Percentiles rank a stretch among this genome's conserved stretches.
phyloP scores from a whole-genome alignment of 2,797 vertebrate species.

The Phataginus tricuspis region DNA sequence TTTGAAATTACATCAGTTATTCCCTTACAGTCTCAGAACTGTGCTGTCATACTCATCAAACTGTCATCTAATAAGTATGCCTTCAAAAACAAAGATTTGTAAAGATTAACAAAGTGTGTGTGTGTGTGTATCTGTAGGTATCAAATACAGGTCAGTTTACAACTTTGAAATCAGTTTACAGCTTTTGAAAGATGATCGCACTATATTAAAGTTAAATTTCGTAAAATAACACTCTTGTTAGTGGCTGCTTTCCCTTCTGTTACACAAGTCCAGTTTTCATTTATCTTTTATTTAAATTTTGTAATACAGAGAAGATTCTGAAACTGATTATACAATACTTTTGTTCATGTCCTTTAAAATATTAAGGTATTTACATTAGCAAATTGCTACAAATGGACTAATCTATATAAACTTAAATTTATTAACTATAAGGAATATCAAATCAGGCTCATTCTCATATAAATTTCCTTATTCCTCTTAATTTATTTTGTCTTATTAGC shows the following conservation, averaged over 20 bases:
- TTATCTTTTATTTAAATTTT: slow-evolving; percentile 22
- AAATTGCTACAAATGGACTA: not conserved
- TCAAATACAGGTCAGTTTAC: not conserved
- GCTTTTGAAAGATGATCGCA: not conserved
- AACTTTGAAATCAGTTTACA: not conserved
- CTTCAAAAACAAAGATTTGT: not conserved
- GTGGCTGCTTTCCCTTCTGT: not conserved
- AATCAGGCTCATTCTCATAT: not conserved
- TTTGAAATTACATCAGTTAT: not conserved
- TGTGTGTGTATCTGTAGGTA: not conserved
- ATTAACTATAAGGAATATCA: not conserved
- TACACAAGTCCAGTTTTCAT: not conserved
- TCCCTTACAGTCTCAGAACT: not conserved
- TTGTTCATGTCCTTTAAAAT: not conserved
- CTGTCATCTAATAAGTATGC: not conserved
- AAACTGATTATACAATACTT: not conserved
- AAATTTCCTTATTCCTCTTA: slow-evolving; percentile 9
- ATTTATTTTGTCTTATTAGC: not conserved
- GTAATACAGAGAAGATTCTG: not conserved
- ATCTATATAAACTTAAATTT: not conserved
- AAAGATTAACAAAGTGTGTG: not conserved
- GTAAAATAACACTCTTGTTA: not conserved
- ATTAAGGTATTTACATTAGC: not conserved
- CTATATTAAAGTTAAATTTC: not conserved
- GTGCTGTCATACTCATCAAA: not conserved